Conservation (phyloP, 2,113 vertebrate species). For the Sinocyclocheilus anshuiensis region DNA sequence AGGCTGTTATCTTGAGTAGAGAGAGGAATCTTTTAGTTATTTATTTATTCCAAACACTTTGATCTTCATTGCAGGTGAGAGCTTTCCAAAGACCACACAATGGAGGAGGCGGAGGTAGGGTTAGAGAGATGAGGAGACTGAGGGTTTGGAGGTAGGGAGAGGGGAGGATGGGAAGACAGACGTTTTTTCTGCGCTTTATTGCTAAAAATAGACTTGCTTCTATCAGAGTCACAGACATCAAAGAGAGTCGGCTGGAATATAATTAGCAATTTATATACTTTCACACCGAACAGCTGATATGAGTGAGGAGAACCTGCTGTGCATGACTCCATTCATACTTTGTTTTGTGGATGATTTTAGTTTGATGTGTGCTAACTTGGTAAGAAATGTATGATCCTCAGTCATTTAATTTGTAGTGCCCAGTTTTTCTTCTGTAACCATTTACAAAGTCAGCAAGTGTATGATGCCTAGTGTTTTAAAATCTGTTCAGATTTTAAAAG, state of each 20-base stretch:
- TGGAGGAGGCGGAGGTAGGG: slow-evolving; percentile 8
- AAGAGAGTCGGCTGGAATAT: slow-evolving; percentile 49
- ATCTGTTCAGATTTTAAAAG: neutral
- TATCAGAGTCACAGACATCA: slow-evolving; percentile 50
- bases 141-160: neutral
- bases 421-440: no score
- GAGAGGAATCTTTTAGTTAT: slow-evolving; percentile 9
- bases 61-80: slow-evolving; percentile 51
- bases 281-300: slow-evolving; percentile 54
- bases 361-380: neutral
- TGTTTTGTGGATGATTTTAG: neutral
- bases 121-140: slow-evolving; percentile 2
- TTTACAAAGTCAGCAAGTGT: no score
- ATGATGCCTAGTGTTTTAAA: neutral
- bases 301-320: neutral
- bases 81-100: slow-evolving; percentile 36
- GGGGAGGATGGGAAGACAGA: slow-evolving; percentile 27
- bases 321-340: neutral
- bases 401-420: no score
- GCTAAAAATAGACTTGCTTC: slow-evolving; percentile 55
- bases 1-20: slow-evolving; percentile 39
- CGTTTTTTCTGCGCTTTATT: slow-evolving; percentile 14
- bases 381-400: no score
- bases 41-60: slow-evolving; percentile 31
- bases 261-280: slow-evolving; percentile 61